Conservation (phyloP, 2,113 vertebrate genomes). For the Erpornis zantholeuca region DNA sequence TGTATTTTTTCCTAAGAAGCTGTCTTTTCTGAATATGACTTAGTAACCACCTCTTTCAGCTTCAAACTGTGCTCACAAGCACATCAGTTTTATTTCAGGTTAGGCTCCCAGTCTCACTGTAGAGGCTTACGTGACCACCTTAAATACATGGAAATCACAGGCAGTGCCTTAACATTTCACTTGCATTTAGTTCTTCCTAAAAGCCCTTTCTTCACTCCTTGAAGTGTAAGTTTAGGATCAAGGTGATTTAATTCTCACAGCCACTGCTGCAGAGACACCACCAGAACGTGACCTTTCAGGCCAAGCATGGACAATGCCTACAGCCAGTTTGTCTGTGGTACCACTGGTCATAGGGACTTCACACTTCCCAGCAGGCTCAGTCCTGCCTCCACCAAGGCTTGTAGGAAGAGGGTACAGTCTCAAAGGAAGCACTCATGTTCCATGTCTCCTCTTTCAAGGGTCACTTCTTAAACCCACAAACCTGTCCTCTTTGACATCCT, state of each 20-base stretch:
- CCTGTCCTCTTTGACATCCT: constrained; percentile 27
- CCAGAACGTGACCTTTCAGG: not conserved
- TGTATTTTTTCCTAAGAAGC: not conserved
- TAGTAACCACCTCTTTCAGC: not conserved
- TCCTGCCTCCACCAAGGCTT: not conserved
- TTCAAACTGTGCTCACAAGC: not conserved
- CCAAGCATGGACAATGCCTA: not conserved
- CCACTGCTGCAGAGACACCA: not conserved
- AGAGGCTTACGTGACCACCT: not conserved
- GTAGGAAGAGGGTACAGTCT: not conserved
- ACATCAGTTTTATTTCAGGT: not conserved
- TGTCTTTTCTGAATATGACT: not conserved
- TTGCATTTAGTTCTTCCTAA: not conserved
- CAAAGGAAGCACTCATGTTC: not conserved
- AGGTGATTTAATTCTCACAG: not conserved
- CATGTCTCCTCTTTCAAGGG: constrained; percentile 9
- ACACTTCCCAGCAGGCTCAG: not conserved
- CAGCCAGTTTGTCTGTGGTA: not conserved
- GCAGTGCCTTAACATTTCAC: not conserved
- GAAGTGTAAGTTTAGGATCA: not conserved
- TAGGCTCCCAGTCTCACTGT: not conserved
- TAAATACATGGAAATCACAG: not conserved
- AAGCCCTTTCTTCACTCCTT: not conserved
- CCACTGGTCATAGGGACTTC: not conserved
- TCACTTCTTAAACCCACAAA: constrained; percentile 54